phyloP scores from a whole-genome alignment of 2,113 vertebrate species.

The Microcebus tavaratra region DNA sequence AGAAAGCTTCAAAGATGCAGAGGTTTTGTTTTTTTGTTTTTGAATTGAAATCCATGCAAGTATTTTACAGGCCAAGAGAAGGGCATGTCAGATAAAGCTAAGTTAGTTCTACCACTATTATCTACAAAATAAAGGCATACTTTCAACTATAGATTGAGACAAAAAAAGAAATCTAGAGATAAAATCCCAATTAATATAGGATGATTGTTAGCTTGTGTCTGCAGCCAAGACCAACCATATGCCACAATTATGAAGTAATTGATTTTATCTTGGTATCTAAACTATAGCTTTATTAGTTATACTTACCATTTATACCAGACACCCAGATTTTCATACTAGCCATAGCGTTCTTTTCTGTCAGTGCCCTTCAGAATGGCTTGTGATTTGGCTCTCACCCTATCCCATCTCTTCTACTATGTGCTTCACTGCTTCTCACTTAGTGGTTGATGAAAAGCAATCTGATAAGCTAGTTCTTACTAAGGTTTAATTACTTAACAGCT shows the following conservation, averaged over 20 bases:
- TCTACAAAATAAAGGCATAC: neutral
- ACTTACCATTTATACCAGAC: neutral
- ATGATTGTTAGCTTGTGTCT: neutral
- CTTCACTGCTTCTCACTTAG: slow-evolving; percentile 72
- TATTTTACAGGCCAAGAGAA: neutral
- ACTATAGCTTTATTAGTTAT: neutral
- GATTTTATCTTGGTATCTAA: neutral
- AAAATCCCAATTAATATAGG: neutral
- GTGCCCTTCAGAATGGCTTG: neutral
- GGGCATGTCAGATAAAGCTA: neutral
- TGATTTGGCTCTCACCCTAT: neutral
- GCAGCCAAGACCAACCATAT: neutral
- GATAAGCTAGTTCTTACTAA: slow-evolving; percentile 74
- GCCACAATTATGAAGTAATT: neutral
- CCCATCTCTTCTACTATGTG: slow-evolving; percentile 60
- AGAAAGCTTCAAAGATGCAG: neutral
- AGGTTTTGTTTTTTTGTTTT: neutral
- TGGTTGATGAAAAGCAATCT: slow-evolving; percentile 73
- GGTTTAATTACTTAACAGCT: slow-evolving; percentile 79
- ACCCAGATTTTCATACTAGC: neutral
- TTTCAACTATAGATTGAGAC: neutral
- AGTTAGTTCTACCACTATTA: neutral
- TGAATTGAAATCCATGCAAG: neutral
- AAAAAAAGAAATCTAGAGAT: neutral
- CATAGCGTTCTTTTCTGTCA: neutral